Evolutionary conservation across 2,797 vertebrate species (phyloP).

Genomic region (Chlorospingus flavigularis): DNA sequence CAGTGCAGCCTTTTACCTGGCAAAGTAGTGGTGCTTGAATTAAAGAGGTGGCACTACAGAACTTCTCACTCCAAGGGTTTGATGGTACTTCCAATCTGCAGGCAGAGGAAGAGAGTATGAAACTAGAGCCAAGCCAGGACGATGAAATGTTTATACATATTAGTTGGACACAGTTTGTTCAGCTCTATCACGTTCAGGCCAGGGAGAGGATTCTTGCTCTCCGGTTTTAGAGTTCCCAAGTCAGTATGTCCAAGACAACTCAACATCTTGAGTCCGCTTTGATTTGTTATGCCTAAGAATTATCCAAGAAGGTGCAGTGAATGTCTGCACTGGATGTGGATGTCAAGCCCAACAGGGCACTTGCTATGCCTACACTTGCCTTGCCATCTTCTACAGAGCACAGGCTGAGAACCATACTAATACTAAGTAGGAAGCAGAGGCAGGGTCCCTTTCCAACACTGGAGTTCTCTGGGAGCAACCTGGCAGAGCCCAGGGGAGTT

Average conservation of each 20-base stretch:
- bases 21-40: background rate
- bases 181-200: rapidly evolving
- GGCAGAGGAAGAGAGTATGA: background rate
- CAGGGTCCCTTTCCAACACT: background rate
- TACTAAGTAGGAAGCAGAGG: background rate
- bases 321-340: background rate
- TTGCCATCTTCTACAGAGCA: background rate
- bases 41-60: background rate
- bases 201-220: background rate
- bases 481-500: background rate
- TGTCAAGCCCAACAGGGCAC: background rate
- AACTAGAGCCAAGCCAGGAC: background rate
- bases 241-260: background rate
- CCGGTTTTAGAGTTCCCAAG: background rate
- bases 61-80: background rate
- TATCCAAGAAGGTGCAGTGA: background rate
- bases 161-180: background rate
- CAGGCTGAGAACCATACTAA: background rate
- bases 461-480: background rate
- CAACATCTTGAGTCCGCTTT: background rate
- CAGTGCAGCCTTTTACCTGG: background rate
- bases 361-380: background rate
- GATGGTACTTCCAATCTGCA: background rate
- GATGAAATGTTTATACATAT: background rate
- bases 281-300: background rate